phyloP scores from a whole-genome alignment of 2,888 invertebrate genomes.

The Sinentomon sp. region DNA sequence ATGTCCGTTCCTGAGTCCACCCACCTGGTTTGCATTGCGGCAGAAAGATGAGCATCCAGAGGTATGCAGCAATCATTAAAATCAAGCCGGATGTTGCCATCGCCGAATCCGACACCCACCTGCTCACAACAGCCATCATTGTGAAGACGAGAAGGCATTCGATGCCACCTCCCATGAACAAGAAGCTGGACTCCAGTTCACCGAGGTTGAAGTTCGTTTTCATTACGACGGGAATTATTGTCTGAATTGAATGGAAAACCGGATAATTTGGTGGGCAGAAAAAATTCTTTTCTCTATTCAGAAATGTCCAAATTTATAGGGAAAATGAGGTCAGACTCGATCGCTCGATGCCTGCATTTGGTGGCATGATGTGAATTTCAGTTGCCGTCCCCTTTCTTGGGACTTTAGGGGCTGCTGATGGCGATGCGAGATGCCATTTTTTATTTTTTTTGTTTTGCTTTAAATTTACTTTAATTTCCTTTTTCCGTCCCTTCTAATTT shows the following conservation, averaged over 20 bases:
- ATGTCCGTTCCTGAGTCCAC: no score
- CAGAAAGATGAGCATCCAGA: constrained; percentile 18
- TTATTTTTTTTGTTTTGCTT: no score
- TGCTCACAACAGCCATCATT: constrained; percentile 19
- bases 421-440: no score
- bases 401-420: no score
- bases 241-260: constrained; percentile 15
- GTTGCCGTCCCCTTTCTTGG: no score
- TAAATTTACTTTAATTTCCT: no score
- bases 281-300: no score
- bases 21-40: constrained; percentile 15
- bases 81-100: constrained; percentile 20
- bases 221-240: constrained; percentile 22
- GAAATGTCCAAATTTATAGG: no score
- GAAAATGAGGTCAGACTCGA: no score
- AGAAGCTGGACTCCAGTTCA: constrained; percentile 22
- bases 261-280: background rate
- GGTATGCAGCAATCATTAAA: constrained; percentile 17
- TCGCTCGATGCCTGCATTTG: no score
- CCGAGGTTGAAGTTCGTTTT: constrained; percentile 20
- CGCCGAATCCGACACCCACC: constrained; percentile 19
- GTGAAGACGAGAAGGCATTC: constrained; percentile 21
- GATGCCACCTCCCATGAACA: constrained; percentile 22
- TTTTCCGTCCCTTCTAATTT: no score
- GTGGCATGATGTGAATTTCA: no score